Evolutionary conservation across 2,888 invertebrate species (phyloP).

Genomic region (Diarsia mendica): DNA sequence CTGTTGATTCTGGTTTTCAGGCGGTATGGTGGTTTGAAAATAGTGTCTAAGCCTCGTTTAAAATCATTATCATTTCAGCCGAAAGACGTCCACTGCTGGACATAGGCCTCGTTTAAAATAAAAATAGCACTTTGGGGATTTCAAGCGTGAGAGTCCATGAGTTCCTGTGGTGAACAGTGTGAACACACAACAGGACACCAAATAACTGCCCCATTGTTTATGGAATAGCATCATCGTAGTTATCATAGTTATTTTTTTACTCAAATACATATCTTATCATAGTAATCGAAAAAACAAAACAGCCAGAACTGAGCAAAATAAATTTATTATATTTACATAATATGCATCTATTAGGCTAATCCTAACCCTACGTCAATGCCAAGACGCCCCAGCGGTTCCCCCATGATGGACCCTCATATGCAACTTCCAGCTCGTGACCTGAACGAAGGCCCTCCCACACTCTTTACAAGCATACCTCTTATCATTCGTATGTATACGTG

Average conservation of each 20-base stretch:
- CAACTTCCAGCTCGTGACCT: constrained; percentile 89
- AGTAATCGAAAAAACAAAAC: constrained; percentile 8
- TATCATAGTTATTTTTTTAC: no score
- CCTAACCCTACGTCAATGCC: constrained; percentile 18
- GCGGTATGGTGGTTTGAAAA: background rate
- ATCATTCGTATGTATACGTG: constrained; percentile 90
- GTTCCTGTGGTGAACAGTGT: no score
- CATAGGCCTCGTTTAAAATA: no score
- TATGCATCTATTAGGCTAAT: background rate
- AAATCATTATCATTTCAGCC: no score
- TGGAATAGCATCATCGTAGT: no score
- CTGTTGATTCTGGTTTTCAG: background rate
- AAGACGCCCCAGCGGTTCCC: constrained; percentile 63
- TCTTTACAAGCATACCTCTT: constrained; percentile 84
- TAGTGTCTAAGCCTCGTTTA: background rate
- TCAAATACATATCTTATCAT: no score
- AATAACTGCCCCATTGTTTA: no score
- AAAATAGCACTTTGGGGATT: no score
- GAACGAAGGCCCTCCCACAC: constrained; percentile 90
- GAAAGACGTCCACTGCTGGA: no score
- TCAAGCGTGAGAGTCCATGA: no score
- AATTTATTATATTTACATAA: constrained; percentile 6
- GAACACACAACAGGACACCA: no score
- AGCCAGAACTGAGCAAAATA: constrained; percentile 13
- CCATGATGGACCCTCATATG: constrained; percentile 89